Conservation (phyloP, 1,140 invertebrate genomes). For the Macrocentrus cingulum region DNA sequence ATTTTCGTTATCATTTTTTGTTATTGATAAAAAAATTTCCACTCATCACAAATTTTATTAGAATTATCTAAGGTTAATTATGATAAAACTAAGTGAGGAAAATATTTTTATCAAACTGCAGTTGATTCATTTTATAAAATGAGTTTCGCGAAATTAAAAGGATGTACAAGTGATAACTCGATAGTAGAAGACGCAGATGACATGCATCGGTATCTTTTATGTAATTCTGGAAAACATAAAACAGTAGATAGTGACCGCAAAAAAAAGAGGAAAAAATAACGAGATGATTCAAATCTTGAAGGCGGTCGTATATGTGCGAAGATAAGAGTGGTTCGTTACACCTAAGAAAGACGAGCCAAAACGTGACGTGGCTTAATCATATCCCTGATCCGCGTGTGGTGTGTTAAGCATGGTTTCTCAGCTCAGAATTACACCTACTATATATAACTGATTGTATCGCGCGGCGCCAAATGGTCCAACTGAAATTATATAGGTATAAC, state of each 20-base stretch:
- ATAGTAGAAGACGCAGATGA: neutral
- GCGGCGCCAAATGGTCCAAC: neutral
- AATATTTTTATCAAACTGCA: too few relatives aligned
- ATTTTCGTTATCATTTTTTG: too few relatives aligned
- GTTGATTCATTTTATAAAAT: too few relatives aligned
- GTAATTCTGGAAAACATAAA: too few relatives aligned
- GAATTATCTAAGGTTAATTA: too few relatives aligned
- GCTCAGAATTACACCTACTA: slow-evolving; percentile 7
- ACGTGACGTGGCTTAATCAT: slow-evolving; percentile 25
- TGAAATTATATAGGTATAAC: slow-evolving; percentile 18
- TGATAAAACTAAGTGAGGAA: too few relatives aligned
- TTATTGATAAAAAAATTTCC: too few relatives aligned
- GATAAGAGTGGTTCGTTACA: slow-evolving; percentile 15
- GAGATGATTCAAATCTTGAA: slow-evolving; percentile 19
- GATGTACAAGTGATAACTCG: neutral
- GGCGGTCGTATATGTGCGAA: neutral
- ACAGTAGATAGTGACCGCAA: neutral
- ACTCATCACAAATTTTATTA: too few relatives aligned
- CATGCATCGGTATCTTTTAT: too few relatives aligned
- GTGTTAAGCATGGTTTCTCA: slow-evolving; percentile 6
- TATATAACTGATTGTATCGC: slow-evolving; percentile 15
- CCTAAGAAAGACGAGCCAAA: slow-evolving; percentile 18
- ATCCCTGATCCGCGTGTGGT: slow-evolving; percentile 13
- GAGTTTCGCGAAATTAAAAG: too few relatives aligned
- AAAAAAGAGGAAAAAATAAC: slow-evolving; percentile 16